Base-by-base conservation (phyloP, 2,797 vertebrate genomes). In the Syngnathus rostellatus region DNA sequence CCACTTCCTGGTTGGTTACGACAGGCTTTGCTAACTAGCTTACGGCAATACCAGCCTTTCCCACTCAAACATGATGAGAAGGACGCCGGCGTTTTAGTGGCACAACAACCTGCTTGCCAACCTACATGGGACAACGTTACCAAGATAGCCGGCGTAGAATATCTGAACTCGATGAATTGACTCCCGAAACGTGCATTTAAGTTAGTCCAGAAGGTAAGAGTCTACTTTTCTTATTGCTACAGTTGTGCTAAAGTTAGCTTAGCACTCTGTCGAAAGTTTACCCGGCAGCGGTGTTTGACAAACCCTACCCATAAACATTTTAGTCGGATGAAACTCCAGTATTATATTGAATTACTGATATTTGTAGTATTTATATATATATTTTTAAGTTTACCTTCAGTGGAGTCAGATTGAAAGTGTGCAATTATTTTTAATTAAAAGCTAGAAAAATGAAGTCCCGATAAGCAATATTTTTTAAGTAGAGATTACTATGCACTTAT, bases 131-230 rank as follows among this genome's bases (percentile, higher is more conserved):
- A 2, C 43, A 19, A 23, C 48, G 51, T 51, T 60, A 2, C 8
- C 8, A 11, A 53, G n/a, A 38, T 12, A 0, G 2, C 0, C 55
- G 2, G 2, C 50, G 62, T 25, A 25, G 11, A 62, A 12, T 23
- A 21, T 21, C 25, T 25, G 21, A 73, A 71, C 73, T 78, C 69
- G 77, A 77, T 84, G 81, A 72, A 64, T 73, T 62, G 17, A 72
- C 67, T 9, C 46, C 14, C 1, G 16, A 16, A 10, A 67, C 71
- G 51, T 66, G 4, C 5, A 39, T 12, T 62, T 71, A 72, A 7
- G 54, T 19, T 40, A 4, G 2, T 64, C 63, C 58, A 31, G 78
- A 75, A 40, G 2, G 81, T 80, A 17, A 61, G 3, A 11, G 1
- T 9, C 14, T 38, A 43, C 67, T 58, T 14, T 61, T 50, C 8